Evolutionary conservation across 2,797 vertebrate genomes (phyloP).

Genomic region (Gastrophryne carolinensis): DNA sequence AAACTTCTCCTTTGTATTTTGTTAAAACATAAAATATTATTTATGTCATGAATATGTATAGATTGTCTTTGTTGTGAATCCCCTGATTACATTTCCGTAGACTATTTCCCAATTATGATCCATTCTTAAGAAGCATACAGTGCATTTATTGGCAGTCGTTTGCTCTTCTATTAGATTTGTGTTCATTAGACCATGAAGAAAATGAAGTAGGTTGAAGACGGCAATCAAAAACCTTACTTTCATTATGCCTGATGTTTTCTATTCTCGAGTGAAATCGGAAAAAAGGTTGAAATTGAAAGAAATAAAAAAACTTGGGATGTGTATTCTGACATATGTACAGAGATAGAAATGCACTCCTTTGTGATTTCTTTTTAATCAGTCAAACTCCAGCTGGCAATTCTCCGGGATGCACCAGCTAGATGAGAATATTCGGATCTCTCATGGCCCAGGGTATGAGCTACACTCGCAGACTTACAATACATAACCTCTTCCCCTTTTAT

Average conservation of each 20-base stretch:
- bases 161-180: conserved; percentile 3
- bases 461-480: background rate
- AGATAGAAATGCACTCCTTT: conserved; percentile 32
- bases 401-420: conserved; percentile 6
- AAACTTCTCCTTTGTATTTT: background rate
- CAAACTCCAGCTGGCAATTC: conserved; percentile 15
- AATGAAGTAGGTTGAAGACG: conserved; percentile 11
- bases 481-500: conserved; percentile 7
- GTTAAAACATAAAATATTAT: background rate
- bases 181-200: conserved; percentile 17
- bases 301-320: conserved; percentile 11
- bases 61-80: background rate
- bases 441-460: conserved; percentile 2
- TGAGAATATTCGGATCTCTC: conserved; percentile 31
- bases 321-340: conserved; percentile 8
- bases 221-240: conserved; percentile 2
- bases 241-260: conserved; percentile 15
- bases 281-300: background rate
- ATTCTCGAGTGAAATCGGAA: background rate
- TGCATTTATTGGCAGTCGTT: background rate
- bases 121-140: background rate
- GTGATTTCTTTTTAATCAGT: conserved; percentile 47
- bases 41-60: background rate
- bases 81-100: background rate
- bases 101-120: background rate